Base-by-base conservation (phyloP, 2,888 invertebrate genomes). In the Tanypteryx hageni region DNA sequence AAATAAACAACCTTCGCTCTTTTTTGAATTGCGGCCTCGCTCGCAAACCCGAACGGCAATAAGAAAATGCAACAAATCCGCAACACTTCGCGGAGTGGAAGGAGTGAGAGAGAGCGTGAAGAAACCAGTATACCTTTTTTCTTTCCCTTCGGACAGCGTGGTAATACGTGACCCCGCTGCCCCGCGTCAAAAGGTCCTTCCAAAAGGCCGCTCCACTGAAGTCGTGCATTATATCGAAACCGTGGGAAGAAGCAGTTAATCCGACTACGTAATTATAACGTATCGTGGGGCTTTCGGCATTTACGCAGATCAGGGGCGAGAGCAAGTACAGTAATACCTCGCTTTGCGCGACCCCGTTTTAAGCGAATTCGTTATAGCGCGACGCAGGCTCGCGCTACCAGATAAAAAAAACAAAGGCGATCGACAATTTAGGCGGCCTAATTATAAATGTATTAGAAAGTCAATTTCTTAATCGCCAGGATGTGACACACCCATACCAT, bases 11-110 rank as follows among this genome's bases (percentile, higher is more conserved):
- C 7, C 68, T 7, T 68, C n/a, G 1, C 44, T 44, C 44, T 44
- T 44, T 64, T 68, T 68, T 68, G 11, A 68, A 68, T 68, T n/a
- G 18, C 13, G 1, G 22, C 68, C 13, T 22, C 68, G n/a, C 68
- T 68, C n/a, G 22, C 68, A n/a, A 9, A 68, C 22, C 68, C 68
- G n/a, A 68, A 16, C 18, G 11, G 76, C 13, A 27, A 76, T 22
- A 76, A 76, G 76, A 76, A 76, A 27, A 76, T 27, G 76, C 27
- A 27, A 76, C 76, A 76, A 76, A 76, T 76, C 76, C 11, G 76
- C 76, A 27, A 27, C 27, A 27, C 13, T 13, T 27, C 11, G 27
- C 76, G n/a, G 64, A 16, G 76, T n/a, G 76, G 22, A 27, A 76
- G 76, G 22, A 22, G 76, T 13, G 11, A 68, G 18, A 68, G 68